Conservation (phyloP, 92 coral and sea anemone species). For the Bergia puertoricense region DNA sequence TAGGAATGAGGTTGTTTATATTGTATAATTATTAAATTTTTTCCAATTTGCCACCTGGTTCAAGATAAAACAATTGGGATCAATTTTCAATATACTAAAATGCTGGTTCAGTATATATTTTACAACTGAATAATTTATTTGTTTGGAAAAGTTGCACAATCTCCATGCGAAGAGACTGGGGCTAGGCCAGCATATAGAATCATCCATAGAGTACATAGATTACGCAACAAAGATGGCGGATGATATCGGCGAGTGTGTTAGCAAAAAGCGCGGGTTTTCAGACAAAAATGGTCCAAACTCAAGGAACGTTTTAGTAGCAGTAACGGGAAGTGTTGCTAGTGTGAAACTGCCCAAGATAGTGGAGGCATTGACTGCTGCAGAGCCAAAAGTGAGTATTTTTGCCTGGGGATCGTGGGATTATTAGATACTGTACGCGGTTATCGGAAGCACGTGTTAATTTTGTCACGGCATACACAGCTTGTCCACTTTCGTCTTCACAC, state of each 20-base stretch:
- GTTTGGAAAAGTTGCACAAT: no score
- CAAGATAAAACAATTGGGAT: no score
- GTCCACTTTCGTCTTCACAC: no score
- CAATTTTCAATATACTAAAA: no score
- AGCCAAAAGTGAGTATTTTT: conserved; percentile 60
- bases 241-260: conserved; percentile 1
- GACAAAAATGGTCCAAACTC: conserved; percentile 16
- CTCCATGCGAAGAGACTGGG: no score
- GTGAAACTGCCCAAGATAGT: conserved; percentile 72
- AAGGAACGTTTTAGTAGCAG: conserved; percentile 81
- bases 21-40: no score
- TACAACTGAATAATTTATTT: no score
- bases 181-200: not conserved
- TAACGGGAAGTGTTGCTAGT: conserved; percentile 96
- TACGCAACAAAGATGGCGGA: conserved; percentile 64
- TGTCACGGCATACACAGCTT: not conserved
- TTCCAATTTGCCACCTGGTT: no score
- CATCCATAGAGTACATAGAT: conserved; percentile 10
- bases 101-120: no score
- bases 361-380: conserved; percentile 62
- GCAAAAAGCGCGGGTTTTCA: conserved; percentile 20
- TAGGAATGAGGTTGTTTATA: no score
- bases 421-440: no score
- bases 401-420: not conserved
- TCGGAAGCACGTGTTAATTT: not conserved